phyloP scores from a whole-genome alignment of 2,113 vertebrate genomes.

The Sylvietta virens region DNA sequence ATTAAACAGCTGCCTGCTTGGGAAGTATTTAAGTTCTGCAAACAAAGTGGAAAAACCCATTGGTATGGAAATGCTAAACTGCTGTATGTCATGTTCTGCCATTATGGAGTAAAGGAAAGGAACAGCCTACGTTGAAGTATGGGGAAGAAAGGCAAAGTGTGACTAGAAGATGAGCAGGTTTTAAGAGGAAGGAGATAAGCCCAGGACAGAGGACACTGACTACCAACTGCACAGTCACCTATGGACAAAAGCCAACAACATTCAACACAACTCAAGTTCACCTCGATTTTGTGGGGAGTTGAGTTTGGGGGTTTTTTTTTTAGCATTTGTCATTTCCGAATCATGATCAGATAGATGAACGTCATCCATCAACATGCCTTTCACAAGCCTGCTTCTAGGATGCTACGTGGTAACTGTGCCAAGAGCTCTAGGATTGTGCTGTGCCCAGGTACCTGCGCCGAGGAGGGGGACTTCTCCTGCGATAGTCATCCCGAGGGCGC shows the following conservation, averaged over 20 bases:
- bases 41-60: slow-evolving; percentile 61
- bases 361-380: slow-evolving; percentile 71
- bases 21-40: slow-evolving; percentile 54
- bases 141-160: slow-evolving; percentile 76
- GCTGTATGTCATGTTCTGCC: slow-evolving; percentile 75
- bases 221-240: slow-evolving; percentile 74
- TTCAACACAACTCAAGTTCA: slow-evolving; percentile 72
- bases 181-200: slow-evolving; percentile 68
- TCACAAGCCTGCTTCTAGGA: slow-evolving; percentile 72
- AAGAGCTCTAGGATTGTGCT: slow-evolving; percentile 36
- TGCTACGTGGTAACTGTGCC: slow-evolving; percentile 58
- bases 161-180: slow-evolving; percentile 76
- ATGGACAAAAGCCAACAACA: slow-evolving; percentile 77
- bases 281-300: slow-evolving; percentile 3
- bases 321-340: slow-evolving; percentile 44
- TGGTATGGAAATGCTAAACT: slow-evolving; percentile 72
- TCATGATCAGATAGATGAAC: slow-evolving; percentile 9
- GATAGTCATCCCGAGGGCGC: slow-evolving; percentile 88
- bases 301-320: not conserved
- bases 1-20: slow-evolving; percentile 69
- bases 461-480: slow-evolving; percentile 86
- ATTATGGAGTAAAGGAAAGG: slow-evolving; percentile 77
- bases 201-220: slow-evolving; percentile 73
- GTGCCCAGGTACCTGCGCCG: slow-evolving; percentile 85
- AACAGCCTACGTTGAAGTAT: slow-evolving; percentile 72